Percentiles rank a stretch among this genome's conserved stretches.
Evolutionary conservation across 64 coral and sea anemone genomes (phyloP).

Genomic region (Trachythela sp.): DNA sequence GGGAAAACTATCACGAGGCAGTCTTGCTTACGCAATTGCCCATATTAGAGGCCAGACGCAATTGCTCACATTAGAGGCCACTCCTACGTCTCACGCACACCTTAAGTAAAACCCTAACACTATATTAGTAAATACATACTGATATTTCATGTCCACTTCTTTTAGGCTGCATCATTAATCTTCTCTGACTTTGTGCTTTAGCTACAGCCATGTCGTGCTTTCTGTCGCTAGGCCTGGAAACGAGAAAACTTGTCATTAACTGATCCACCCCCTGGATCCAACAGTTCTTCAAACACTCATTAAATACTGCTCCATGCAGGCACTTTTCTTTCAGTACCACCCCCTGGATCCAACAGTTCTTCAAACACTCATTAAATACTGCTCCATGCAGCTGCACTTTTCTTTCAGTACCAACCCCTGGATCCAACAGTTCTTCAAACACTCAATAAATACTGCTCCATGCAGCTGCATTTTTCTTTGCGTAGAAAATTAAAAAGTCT

Average conservation of each 20-base stretch:
- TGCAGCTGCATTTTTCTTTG: too few relatives aligned
- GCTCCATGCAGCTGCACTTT: too few relatives aligned
- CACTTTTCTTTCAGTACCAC: too few relatives aligned
- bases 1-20: background rate
- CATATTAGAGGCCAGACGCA: too few relatives aligned
- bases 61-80: too few relatives aligned
- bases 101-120: too few relatives aligned
- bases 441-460: background rate
- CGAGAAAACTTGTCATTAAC: background rate
- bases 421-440: background rate
- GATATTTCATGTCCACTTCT: slow-evolving; percentile 79
- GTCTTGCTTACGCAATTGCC: too few relatives aligned
- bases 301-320: background rate
- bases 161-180: slow-evolving; percentile 69
- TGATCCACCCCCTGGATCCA: background rate
- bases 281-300: background rate
- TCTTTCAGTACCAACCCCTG: too few relatives aligned
- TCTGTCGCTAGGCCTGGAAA: slow-evolving; percentile 66
- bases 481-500: too few relatives aligned
- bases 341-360: background rate
- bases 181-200: slow-evolving; percentile 75
- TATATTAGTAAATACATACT: too few relatives aligned
- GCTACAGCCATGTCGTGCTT: slow-evolving; percentile 75
- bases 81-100: too few relatives aligned
- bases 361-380: background rate